Conservation (phyloP, 2,888 invertebrate genomes). For the Tiliacea aurago region DNA sequence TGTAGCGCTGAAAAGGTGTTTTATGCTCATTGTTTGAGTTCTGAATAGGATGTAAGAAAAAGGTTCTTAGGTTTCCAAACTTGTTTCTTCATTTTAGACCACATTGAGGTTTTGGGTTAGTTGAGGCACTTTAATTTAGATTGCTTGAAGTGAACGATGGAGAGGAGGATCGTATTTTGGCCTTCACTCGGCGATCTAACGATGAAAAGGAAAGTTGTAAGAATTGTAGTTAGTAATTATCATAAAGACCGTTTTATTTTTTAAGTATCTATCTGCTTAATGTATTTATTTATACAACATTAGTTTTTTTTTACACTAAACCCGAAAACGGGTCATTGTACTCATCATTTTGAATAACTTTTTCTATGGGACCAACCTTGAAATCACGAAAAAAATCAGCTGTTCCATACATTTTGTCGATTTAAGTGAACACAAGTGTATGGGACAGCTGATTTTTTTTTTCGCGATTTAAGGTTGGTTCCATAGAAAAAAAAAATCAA, state of each 20-base stretch:
- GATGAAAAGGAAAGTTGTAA: constrained; percentile 38
- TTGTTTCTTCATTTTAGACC: constrained; percentile 15
- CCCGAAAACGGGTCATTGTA: too few species aligned
- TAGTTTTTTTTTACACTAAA: too few species aligned
- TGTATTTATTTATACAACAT: not conserved
- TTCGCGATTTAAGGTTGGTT: too few species aligned
- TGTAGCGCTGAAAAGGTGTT: constrained; percentile 2
- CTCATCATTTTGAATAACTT: too few species aligned
- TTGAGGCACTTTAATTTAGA: constrained; percentile 11
- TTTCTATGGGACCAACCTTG: too few species aligned
- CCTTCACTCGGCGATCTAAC: not conserved
- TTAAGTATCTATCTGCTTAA: not conserved
- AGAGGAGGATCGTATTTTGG: constrained; percentile 5
- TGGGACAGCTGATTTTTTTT: too few species aligned
- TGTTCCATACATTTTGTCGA: too few species aligned
- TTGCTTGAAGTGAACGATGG: constrained; percentile 19
- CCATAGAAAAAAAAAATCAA: too few species aligned
- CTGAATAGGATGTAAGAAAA: constrained; percentile 19
- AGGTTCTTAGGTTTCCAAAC: constrained; percentile 20
- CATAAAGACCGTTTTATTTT: not conserved
- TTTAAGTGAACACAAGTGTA: too few species aligned
- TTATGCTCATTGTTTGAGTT: constrained; percentile 29
- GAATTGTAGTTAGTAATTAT: not conserved
- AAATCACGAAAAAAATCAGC: too few species aligned
- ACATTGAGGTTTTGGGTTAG: not conserved